Conservation (phyloP, 2,888 invertebrate genomes). For the Amitus sp. region DNA sequence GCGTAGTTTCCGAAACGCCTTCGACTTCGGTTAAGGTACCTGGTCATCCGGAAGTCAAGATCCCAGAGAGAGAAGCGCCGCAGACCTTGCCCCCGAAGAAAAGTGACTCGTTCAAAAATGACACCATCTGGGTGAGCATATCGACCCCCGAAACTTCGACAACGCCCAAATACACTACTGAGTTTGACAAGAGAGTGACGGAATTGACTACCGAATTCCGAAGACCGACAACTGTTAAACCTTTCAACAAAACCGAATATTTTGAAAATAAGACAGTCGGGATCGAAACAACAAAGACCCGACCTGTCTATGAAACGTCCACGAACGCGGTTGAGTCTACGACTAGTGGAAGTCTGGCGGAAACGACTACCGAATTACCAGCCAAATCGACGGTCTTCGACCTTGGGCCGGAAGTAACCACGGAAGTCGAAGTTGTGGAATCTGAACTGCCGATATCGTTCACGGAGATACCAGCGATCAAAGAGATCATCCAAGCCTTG, state of each 20-base stretch:
- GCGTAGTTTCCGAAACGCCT: constrained; percentile 42
- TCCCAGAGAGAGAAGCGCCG: constrained; percentile 11
- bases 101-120: constrained; percentile 12
- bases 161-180: constrained; percentile 12
- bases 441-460: constrained; percentile 16
- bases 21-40: constrained; percentile 47
- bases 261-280: neutral
- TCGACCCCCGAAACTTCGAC: constrained; percentile 19
- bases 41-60: constrained; percentile 41
- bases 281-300: constrained; percentile 11
- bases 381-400: constrained; percentile 20
- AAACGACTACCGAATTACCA: constrained; percentile 27
- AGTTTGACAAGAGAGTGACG: constrained; percentile 12
- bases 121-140: constrained; percentile 13
- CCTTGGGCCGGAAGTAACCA: constrained; percentile 34
- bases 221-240: constrained; percentile 9
- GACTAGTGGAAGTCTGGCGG: neutral
- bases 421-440: constrained; percentile 19
- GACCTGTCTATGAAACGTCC: neutral
- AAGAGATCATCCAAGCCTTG: constrained; percentile 39
- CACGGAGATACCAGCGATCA: constrained; percentile 33
- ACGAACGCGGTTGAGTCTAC: neutral
- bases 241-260: neutral
- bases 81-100: constrained; percentile 14
- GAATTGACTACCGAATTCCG: constrained; percentile 19